phyloP scores from a whole-genome alignment of 1,140 invertebrate species.

The Aphidius gifuensis region DNA sequence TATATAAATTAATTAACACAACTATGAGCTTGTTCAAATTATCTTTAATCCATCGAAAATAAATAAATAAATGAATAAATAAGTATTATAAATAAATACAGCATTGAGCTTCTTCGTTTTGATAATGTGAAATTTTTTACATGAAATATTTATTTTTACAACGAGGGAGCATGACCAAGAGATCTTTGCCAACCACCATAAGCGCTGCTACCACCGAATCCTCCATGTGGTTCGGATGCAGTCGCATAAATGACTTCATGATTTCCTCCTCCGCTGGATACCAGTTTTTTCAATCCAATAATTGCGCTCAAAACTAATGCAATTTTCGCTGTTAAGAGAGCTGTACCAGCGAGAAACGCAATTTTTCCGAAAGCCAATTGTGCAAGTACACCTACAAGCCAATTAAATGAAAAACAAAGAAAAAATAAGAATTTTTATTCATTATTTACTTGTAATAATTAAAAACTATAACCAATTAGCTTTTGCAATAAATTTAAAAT shows the following conservation, averaged over 20 bases:
- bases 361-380: slow-evolving; percentile 68
- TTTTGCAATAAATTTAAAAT: not conserved
- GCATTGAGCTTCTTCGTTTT: slow-evolving; percentile 17
- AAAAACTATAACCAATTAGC: not conserved
- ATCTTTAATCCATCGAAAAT: slow-evolving; percentile 8
- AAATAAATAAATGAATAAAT: slow-evolving; percentile 22
- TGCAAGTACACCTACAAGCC: slow-evolving; percentile 56
- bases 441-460: not conserved
- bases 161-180: slow-evolving; percentile 44
- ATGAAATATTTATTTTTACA: slow-evolving; percentile 31
- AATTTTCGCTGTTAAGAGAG: slow-evolving; percentile 66
- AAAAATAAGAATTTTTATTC: not conserved
- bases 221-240: slow-evolving; percentile 48
- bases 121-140: not conserved
- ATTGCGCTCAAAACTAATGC: slow-evolving; percentile 65
- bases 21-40: not conserved
- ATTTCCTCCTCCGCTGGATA: slow-evolving; percentile 54
- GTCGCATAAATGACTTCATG: slow-evolving; percentile 61
- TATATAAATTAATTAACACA: not conserved
- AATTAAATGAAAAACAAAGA: slow-evolving; percentile 5
- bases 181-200: slow-evolving; percentile 58
- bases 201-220: slow-evolving; percentile 40
- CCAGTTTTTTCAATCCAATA: slow-evolving; percentile 63
- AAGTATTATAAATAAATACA: slow-evolving; percentile 3
- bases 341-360: slow-evolving; percentile 64